Percentiles rank a stretch among this genome's conserved stretches.
Conservation (phyloP, 1,140 invertebrate genomes). For the Panagrolaimus sp. region DNA sequence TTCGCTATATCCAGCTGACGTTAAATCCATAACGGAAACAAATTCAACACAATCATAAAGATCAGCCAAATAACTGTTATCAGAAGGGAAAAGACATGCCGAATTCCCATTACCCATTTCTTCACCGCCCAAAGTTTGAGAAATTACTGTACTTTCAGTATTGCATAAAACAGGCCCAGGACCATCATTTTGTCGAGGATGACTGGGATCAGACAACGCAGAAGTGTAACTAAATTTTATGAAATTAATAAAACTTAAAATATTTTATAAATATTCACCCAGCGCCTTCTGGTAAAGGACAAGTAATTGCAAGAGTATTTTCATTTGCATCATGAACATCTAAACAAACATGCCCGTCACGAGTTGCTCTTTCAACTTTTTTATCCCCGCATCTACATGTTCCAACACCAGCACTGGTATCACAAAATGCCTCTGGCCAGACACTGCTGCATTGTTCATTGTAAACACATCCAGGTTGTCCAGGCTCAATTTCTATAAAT, state of each 20-base stretch:
- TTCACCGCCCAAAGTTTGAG: constrained; percentile 31
- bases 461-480: constrained; percentile 54
- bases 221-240: background rate
- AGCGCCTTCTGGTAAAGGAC: constrained; percentile 45
- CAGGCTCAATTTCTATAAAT: constrained; percentile 50
- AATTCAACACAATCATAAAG: constrained; percentile 57
- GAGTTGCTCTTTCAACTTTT: constrained; percentile 45
- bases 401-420: constrained; percentile 43
- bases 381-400: constrained; percentile 47
- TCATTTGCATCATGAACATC: constrained; percentile 14
- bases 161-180: constrained; percentile 57
- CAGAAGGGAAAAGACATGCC: constrained; percentile 55
- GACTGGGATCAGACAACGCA: constrained; percentile 20
- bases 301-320: constrained; percentile 11
- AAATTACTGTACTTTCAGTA: constrained; percentile 34
- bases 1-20: constrained; percentile 52
- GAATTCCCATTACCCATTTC: constrained; percentile 48
- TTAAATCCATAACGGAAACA: constrained; percentile 52
- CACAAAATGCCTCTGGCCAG: constrained; percentile 51
- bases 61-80: constrained; percentile 51
- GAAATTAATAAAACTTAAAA: constrained; percentile 38
- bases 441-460: constrained; percentile 54
- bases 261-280: constrained; percentile 50
- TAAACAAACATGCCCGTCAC: constrained; percentile 54
- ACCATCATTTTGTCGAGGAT: constrained; percentile 49